Evolutionary conservation across 92 coral and sea anemone species (phyloP), one percentile per base, ranked within the genome.

Genomic region (Parazoanthus darwini): DNA sequence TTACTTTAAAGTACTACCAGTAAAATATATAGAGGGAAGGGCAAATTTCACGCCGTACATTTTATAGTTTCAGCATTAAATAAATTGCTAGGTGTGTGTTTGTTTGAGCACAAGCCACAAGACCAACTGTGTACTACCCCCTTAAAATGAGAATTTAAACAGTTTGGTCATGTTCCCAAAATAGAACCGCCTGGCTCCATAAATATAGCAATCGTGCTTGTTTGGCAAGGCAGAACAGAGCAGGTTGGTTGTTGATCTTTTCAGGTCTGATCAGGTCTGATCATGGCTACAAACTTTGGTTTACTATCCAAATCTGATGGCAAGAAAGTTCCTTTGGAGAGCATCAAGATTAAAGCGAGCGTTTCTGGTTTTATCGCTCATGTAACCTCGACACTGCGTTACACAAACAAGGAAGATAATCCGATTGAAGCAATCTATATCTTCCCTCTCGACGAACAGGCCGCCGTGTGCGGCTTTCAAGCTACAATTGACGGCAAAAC

Each of bases 391-490:
- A 82, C 46, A 18, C 80, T 89, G 59, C 78, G 56, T 44, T 89
- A 89, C 88, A 82, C 84, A 23, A 89, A 89, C 74, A 76, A 89
- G 77, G 43, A 86, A 26, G 44, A 58, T 11, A 71, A 74, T 42
- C 91, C 91, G 5, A 80, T 89, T 36, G 91, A 89, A 75, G 88
- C 85, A 16, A 59, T 82, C 38, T 93, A 89, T 66, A 88, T 93
- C 78, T 93, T 93, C 59, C 98, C 98, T 80, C 86, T 94, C 37
- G 93, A 91, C 76, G 96, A 95, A 50, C 92, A 93, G 66, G 93
- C 94, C 42, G 96, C 97, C 18, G 98, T 96, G 13, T 95, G 96
- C 59, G 98, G 97, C 75, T 94, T 96, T 85, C 93, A 94, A 90
- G 98, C 98, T 0, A 87, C 92, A 14, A 90, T 96, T 56, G 95